Percentiles rank a stretch among this genome's conserved stretches.
These are phyloP conservation scores for Diglossa brunneiventris DNA, from an alignment of 2,113 vertebrate genomes.

Conservation along the genomic window DNA sequence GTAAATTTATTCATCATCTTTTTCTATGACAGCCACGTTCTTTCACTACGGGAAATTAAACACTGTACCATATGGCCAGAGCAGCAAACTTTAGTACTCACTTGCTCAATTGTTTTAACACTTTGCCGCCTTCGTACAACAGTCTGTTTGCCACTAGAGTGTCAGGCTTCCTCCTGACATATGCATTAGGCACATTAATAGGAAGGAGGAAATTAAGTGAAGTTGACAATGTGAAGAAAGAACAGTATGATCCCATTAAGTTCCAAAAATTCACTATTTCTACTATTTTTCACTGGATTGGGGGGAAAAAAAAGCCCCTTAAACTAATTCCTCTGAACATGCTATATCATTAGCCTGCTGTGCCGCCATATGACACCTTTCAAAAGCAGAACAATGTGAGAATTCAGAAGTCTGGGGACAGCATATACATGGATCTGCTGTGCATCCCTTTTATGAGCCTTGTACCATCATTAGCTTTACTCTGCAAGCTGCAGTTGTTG, in stretches of 20 bases:
- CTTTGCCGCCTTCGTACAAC: constrained; percentile 80
- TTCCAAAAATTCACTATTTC: constrained; percentile 69
- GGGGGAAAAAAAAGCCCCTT: background rate
- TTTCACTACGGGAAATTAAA: constrained; percentile 83
- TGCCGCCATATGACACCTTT: constrained; percentile 69
- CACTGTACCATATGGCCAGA: constrained; percentile 82
- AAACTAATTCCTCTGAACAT: constrained; percentile 64
- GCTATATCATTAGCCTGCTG: constrained; percentile 68
- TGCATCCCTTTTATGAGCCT: background rate
- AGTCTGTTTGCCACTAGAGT: constrained; percentile 77
- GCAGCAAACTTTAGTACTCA: constrained; percentile 79
- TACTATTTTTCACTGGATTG: constrained; percentile 54
- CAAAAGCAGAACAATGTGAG: constrained; percentile 49
- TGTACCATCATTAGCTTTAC: background rate
- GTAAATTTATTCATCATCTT: constrained; percentile 84
- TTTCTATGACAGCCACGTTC: constrained; percentile 79
- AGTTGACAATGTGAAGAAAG: constrained; percentile 78
- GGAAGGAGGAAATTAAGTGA: constrained; percentile 72
- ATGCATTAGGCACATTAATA: constrained; percentile 78
- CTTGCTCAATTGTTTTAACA: constrained; percentile 84
- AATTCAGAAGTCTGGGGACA: constrained; percentile 37
- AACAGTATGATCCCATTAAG: constrained; percentile 75
- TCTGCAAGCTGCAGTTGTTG: background rate
- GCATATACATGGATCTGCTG: background rate
- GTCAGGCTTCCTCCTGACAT: constrained; percentile 75